Conservation (phyloP, 2,888 invertebrate genomes). For the Leucania comma region DNA sequence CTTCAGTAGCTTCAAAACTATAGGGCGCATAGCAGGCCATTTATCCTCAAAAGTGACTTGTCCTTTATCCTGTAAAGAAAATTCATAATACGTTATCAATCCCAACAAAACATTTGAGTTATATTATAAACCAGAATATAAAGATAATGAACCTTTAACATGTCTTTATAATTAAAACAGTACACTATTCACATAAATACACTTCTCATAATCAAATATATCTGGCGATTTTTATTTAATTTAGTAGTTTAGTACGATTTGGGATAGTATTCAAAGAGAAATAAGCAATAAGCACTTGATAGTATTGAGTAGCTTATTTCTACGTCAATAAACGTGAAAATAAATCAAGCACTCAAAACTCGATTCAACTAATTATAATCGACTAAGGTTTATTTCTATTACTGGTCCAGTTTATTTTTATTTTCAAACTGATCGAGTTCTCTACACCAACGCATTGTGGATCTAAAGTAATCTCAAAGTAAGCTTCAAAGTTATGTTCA, state of each 20-base stretch:
- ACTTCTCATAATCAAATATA: conserved; percentile 67
- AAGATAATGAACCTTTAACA: conserved; percentile 77
- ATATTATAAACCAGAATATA: conserved; percentile 1
- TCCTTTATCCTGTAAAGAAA: conserved; percentile 92
- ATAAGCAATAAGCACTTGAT: too few species aligned
- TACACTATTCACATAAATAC: conserved; percentile 63
- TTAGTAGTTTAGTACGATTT: conserved; percentile 18
- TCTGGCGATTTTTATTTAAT: conserved; percentile 35
- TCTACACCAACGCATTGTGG: too few species aligned
- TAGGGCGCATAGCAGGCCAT: conserved; percentile 98
- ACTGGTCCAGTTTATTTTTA: too few species aligned
- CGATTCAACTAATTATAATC: conserved; percentile 42
- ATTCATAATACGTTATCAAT: conserved; percentile 35
- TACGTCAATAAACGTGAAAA: conserved; percentile 52
- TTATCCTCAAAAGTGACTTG: conserved; percentile 98
- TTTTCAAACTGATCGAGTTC: too few species aligned
- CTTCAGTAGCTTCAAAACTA: conserved; percentile 97
- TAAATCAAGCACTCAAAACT: conserved; percentile 32
- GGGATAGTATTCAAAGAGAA: too few species aligned
- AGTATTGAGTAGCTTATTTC: conserved; percentile 43
- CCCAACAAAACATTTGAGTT: background rate
- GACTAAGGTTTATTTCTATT: conserved; percentile 2
- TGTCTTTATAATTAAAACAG: conserved; percentile 61
- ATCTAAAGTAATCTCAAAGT: too few species aligned
- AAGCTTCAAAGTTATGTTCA: too few species aligned